Evolutionary conservation across 2,113 vertebrate genomes (phyloP), one percentile per base, ranked within the genome.

Genomic region (Megaceryle torquata): DNA sequence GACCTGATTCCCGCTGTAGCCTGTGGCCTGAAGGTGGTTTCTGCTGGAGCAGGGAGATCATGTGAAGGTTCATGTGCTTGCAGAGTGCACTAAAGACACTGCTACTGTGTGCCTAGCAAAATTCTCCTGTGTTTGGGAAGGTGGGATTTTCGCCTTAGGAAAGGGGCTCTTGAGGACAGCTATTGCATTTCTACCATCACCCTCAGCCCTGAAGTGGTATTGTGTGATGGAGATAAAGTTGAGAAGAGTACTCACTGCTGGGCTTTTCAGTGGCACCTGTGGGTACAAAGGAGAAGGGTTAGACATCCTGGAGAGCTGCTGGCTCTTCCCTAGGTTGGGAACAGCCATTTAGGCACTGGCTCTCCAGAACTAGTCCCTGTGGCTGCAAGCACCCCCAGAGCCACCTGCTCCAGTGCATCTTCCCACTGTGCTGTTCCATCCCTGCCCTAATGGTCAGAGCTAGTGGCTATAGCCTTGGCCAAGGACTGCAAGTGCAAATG

Each of bases 161-260:
- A 89, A 41, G n/a, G 63, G 33, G 29, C 9, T 59, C 70, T 72
- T 13, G 18, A 53, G 25, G 41, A 43, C 43, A 68, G 43, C 31
- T 82, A 21, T 72, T 2, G 1, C 0, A 0, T 24, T 82, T 60
- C 50, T 15, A 39, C 12, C 22, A 22, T 51, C 10, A 5, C 44
- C 60, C 74, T 48, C 8, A 13, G 26, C 54, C 64, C 46, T 10
- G 13, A 21, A 76, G 53, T 0, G 2, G 33, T 70, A 51, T 1
- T 63, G 77, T 13, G 22, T 25, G 50, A 37, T 18, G 72, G 15
- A 89, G 69, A 37, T 48, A 46, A 48, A 43, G 77, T 33, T 0
- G 37, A 37, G 37, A 0, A 91, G 64, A 35, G 51, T 0, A 96
- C 95, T 97, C 86, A 96, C 96, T 87, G 44, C 26, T 31, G 72